phyloP scores from a whole-genome alignment of 2,113 vertebrate species.

The Rallus limicola region DNA sequence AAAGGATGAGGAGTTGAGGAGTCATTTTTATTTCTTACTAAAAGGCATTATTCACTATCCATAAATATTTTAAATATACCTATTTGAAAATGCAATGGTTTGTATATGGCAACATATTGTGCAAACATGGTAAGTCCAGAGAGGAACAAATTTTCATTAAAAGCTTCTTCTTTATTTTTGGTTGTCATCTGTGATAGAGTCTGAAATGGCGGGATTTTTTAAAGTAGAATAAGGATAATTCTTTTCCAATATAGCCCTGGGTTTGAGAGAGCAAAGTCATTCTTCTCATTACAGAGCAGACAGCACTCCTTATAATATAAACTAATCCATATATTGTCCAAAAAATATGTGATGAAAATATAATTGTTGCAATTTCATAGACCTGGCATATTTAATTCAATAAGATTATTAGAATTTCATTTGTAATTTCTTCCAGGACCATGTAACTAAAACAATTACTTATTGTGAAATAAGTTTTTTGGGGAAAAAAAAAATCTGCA shows the following conservation, averaged over 20 bases:
- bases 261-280: neutral
- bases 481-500: neutral
- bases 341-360: neutral
- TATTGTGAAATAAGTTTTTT: neutral
- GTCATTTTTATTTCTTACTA: neutral
- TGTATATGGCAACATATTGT: neutral
- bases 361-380: neutral
- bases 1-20: neutral
- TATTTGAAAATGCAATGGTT: neutral
- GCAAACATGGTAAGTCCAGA: neutral
- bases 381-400: neutral
- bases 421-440: neutral
- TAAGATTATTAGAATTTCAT: neutral
- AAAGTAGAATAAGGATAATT: neutral
- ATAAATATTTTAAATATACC: constrained; percentile 26
- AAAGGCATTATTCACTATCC: neutral
- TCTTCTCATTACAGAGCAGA: neutral
- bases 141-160: neutral
- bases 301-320: accelerated
- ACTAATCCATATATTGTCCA: neutral
- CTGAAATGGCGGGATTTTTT: neutral
- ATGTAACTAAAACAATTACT: neutral
- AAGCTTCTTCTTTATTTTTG: neutral
- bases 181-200: neutral
- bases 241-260: neutral